Conservation (phyloP, 2,113 vertebrate species). For the Takifugu flavidus region DNA sequence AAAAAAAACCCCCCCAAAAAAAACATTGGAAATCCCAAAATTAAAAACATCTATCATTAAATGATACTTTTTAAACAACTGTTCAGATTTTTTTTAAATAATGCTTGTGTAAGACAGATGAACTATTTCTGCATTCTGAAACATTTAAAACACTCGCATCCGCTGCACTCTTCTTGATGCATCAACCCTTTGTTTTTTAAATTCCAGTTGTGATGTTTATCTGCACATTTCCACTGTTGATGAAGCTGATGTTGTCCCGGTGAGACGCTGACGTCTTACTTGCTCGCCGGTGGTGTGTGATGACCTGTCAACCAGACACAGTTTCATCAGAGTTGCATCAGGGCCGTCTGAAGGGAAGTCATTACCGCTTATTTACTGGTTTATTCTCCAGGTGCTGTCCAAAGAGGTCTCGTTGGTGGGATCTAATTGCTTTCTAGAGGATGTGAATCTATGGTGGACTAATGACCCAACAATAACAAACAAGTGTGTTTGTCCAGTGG, state of each 20-base stretch:
- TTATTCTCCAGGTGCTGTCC: constrained; percentile 50
- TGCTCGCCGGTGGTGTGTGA: constrained; percentile 8
- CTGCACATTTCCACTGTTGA: neutral
- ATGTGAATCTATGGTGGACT: constrained; percentile 32
- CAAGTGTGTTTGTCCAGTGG: constrained; percentile 12
- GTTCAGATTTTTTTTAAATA: too few species aligned
- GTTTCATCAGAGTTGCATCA: constrained; percentile 52
- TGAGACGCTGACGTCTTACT: neutral
- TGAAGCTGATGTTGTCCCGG: neutral
- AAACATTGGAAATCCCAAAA: too few species aligned
- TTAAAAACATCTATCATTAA: too few species aligned
- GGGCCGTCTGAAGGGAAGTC: constrained; percentile 30
- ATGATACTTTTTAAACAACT: too few species aligned
- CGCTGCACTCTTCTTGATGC: too few species aligned
- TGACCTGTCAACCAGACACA: constrained; percentile 1
- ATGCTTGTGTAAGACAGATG: too few species aligned
- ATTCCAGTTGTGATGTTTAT: too few species aligned
- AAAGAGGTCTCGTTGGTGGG: constrained; percentile 19
- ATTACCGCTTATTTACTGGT: constrained; percentile 25
- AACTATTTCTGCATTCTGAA: too few species aligned
- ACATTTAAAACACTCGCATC: too few species aligned
- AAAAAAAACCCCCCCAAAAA: too few species aligned
- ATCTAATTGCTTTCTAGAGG: constrained; percentile 54
- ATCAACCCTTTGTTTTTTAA: too few species aligned
- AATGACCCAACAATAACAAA: constrained; percentile 33